Percentiles rank a stretch among this genome's conserved stretches.
Conservation (phyloP, 2,888 invertebrate genomes). For the Alcis repandata region DNA sequence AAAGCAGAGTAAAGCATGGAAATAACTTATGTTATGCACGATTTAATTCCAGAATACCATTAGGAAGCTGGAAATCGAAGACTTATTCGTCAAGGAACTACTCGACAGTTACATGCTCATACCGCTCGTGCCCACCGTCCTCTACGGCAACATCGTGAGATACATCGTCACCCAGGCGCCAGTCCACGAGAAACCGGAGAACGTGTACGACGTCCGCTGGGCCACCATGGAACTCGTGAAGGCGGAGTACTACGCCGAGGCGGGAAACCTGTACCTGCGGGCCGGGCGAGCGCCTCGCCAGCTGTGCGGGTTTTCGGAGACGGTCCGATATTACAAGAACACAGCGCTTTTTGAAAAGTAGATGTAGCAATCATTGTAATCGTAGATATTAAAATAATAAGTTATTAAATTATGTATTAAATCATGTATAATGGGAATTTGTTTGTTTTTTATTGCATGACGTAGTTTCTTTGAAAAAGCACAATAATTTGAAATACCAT, state of each 20-base stretch:
- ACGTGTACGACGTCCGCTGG: slow-evolving; percentile 65
- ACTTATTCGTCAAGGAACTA: slow-evolving; percentile 71
- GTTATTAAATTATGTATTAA: too few relatives aligned
- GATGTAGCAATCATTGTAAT: not conserved
- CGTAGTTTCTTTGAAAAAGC: too few relatives aligned
- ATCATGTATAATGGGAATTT: too few relatives aligned
- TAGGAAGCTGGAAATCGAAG: slow-evolving; percentile 64
- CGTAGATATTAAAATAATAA: not conserved
- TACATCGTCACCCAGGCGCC: slow-evolving; percentile 61
- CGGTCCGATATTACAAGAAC: slow-evolving; percentile 67
- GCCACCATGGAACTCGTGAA: slow-evolving; percentile 65
- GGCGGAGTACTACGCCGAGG: slow-evolving; percentile 71
- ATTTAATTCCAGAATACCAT: slow-evolving; percentile 63
- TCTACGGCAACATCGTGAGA: slow-evolving; percentile 67
- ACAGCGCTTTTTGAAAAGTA: slow-evolving; percentile 43
- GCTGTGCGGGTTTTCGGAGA: slow-evolving; percentile 73
- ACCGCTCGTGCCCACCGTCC: slow-evolving; percentile 68
- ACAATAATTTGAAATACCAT: too few relatives aligned
- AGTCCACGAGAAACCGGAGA: slow-evolving; percentile 44
- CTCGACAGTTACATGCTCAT: slow-evolving; percentile 73
- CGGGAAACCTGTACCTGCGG: slow-evolving; percentile 72
- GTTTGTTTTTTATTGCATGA: too few relatives aligned
- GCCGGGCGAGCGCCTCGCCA: slow-evolving; percentile 66
- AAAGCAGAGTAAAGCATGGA: too few relatives aligned
- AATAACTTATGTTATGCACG: too few relatives aligned